A percentile compares a stretch with the other conserved stretches of the same genome.
Conservation (phyloP, 2,113 vertebrate species). For the Raja brachyura region DNA sequence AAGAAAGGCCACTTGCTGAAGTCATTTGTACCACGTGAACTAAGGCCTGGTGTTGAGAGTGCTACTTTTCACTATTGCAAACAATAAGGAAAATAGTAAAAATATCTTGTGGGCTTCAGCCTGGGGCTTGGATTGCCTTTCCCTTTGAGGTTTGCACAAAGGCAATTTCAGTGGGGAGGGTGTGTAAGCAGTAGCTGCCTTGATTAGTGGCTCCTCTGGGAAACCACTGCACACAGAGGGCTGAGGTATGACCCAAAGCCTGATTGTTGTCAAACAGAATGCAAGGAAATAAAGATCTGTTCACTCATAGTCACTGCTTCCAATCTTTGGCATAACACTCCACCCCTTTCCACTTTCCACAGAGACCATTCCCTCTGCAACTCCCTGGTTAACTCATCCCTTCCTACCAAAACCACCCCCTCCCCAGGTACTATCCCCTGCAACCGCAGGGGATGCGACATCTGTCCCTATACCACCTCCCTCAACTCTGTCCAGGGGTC, state of each 20-base stretch:
- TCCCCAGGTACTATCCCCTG: too few relatives aligned
- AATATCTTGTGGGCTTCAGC: neutral
- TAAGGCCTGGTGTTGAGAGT: neutral
- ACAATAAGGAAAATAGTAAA: neutral
- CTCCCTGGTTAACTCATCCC: too few relatives aligned
- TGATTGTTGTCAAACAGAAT: neutral
- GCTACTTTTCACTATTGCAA: neutral
- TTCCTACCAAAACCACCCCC: too few relatives aligned
- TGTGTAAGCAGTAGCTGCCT: neutral
- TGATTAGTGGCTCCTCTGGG: neutral
- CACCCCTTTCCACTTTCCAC: too few relatives aligned
- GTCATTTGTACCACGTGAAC: neutral
- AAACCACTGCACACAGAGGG: neutral
- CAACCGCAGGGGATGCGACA: too few relatives aligned
- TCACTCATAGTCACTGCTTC: neutral
- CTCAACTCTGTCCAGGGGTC: too few relatives aligned
- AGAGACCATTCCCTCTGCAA: too few relatives aligned
- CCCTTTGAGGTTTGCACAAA: neutral
- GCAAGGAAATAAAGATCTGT: neutral
- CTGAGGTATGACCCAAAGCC: neutral
- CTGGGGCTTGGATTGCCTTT: neutral
- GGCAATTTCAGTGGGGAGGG: neutral
- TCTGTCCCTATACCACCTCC: too few relatives aligned
- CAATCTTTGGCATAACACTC: neutral
- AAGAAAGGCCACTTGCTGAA: neutral